Percentiles rank a stretch among this genome's conserved stretches.
Conservation (phyloP, 2,888 invertebrate genomes). For the Mechanitis messenoides region DNA sequence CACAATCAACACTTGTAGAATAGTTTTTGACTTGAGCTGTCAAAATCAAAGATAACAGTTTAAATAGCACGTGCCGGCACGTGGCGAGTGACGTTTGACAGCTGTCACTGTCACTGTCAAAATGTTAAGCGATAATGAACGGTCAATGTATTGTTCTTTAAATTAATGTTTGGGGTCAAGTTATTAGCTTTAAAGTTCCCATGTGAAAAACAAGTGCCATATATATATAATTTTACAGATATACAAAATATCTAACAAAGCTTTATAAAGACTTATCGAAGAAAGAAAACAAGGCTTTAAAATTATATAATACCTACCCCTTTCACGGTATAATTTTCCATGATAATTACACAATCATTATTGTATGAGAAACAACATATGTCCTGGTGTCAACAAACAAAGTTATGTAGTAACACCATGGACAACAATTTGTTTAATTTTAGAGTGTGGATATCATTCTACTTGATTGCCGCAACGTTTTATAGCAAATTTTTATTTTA, state of each 20-base stretch:
- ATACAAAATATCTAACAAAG: no score
- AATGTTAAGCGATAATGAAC: slow-evolving; percentile 43
- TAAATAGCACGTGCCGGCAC: slow-evolving; percentile 65
- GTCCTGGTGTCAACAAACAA: slow-evolving; percentile 6
- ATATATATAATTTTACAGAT: no score
- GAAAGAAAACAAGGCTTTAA: no score
- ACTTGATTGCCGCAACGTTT: no score
- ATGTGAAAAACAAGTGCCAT: neutral
- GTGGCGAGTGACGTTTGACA: slow-evolving; percentile 63
- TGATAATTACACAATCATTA: slow-evolving; percentile 3
- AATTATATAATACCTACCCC: no score
- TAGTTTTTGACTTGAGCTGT: slow-evolving; percentile 55
- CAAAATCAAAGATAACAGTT: slow-evolving; percentile 60
- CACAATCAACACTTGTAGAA: slow-evolving; percentile 40
- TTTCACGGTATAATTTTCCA: slow-evolving; percentile 2
- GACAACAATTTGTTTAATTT: slow-evolving; percentile 9
- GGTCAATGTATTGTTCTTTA: slow-evolving; percentile 51
- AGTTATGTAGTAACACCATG: slow-evolving; percentile 3
- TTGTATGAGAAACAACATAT: slow-evolving; percentile 7
- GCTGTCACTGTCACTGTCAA: slow-evolving; percentile 54
- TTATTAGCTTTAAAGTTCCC: slow-evolving; percentile 15
- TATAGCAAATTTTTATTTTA: no score
- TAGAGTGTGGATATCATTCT: neutral
- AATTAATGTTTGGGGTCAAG: slow-evolving; percentile 51
- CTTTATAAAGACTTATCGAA: no score